Conservation (phyloP, 2,797 vertebrate genomes). For the Tamandua tetradactyla region DNA sequence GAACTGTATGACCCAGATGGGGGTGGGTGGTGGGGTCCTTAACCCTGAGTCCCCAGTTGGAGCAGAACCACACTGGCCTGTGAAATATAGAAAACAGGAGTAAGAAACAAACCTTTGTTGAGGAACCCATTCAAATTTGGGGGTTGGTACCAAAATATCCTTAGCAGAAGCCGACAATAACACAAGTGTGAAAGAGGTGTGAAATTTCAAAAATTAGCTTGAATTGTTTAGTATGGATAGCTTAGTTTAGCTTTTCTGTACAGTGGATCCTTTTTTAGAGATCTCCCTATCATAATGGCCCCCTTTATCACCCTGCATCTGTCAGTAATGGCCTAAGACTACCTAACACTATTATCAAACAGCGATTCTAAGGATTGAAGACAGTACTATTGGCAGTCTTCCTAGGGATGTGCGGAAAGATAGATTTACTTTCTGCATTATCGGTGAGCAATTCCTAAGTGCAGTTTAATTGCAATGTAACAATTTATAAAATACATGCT, state of each 20-base stretch:
- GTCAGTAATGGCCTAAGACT: background rate
- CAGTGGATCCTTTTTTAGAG: background rate
- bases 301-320: background rate
- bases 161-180: background rate
- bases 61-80: background rate
- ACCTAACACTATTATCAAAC: background rate
- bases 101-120: background rate
- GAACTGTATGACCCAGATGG: background rate
- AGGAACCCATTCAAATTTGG: background rate
- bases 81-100: background rate
- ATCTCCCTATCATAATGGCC: background rate
- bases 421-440: background rate
- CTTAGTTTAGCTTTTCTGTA: background rate
- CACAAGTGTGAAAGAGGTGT: background rate
- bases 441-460: background rate
- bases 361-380: background rate
- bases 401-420: background rate
- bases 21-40: background rate
- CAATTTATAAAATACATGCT: background rate
- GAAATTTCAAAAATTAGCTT: background rate
- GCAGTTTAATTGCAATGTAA: background rate
- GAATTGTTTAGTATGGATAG: background rate
- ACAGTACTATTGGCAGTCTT: background rate
- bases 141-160: background rate
- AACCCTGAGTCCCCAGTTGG: background rate